phyloP scores from a whole-genome alignment of 2,113 vertebrate genomes.

The Neolamprologus modestus region DNA sequence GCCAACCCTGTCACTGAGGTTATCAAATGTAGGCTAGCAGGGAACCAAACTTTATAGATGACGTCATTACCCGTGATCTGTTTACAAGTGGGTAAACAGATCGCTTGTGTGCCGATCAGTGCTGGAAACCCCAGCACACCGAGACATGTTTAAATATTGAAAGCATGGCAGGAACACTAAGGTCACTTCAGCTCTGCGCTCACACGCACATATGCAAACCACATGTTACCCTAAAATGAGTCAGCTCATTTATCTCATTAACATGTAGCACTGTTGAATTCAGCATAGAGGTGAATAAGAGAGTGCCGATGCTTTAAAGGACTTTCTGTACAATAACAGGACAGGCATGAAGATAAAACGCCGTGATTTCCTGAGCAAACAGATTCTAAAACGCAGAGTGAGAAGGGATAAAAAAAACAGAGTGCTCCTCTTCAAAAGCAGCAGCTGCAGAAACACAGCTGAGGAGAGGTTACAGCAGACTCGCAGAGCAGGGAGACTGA shows the following conservation, averaged over 20 bases:
- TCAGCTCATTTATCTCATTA: not conserved
- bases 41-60: not conserved
- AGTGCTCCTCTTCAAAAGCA: not conserved
- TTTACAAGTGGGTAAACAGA: not conserved
- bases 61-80: not conserved
- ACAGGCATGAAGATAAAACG: not conserved
- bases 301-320: not conserved
- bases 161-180: not conserved
- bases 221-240: not conserved
- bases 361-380: not conserved
- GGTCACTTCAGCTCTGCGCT: not conserved
- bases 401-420: not conserved
- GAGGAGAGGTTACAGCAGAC: not conserved
- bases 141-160: constrained; percentile 16
- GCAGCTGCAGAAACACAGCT: not conserved
- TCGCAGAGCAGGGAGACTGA: not conserved
- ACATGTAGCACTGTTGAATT: not conserved
- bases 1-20: not conserved
- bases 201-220: not conserved
- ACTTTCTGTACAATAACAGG: not conserved
- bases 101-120: not conserved
- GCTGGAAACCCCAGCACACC: not conserved
- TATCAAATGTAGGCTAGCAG: not conserved
- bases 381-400: rapidly evolving
- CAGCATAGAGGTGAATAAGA: not conserved